Percentiles rank a stretch among this genome's conserved stretches.
Evolutionary conservation across 2,797 vertebrate genomes (phyloP).

Genomic region (Melanotaenia parkinsoni): DNA sequence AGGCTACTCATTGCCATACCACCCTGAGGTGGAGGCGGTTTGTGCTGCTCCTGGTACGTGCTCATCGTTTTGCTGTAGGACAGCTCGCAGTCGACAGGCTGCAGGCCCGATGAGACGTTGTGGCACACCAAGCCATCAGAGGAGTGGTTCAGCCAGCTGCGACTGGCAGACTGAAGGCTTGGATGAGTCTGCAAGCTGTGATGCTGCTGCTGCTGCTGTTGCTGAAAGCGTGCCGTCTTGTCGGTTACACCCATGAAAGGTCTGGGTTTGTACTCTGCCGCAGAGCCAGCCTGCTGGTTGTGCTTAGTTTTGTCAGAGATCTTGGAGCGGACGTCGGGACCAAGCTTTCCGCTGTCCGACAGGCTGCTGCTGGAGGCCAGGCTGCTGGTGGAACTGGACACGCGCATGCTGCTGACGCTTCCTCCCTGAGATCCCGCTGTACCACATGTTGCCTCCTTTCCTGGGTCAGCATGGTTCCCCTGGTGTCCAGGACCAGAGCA

Average conservation of each 20-base stretch:
- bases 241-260: constrained; percentile 98
- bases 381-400: constrained; percentile 90
- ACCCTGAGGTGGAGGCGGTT: constrained; percentile 75
- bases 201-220: constrained; percentile 56
- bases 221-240: constrained; percentile 91
- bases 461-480: constrained; percentile 62
- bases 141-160: constrained; percentile 87
- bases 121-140: constrained; percentile 79
- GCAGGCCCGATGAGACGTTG: constrained; percentile 65
- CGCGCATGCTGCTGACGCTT: constrained; percentile 77
- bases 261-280: constrained; percentile 88
- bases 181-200: constrained; percentile 65
- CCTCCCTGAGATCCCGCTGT: constrained; percentile 64
- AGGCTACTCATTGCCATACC: constrained; percentile 71
- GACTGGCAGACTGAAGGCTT: constrained; percentile 62
- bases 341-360: constrained; percentile 88
- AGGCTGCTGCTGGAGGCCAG: constrained; percentile 89
- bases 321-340: constrained; percentile 89
- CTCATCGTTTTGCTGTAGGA: constrained; percentile 79
- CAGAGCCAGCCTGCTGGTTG: constrained; percentile 67
- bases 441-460: constrained; percentile 62
- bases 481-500: constrained; percentile 57
- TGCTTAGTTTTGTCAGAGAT: constrained; percentile 81
- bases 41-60: constrained; percentile 83
- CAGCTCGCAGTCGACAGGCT: constrained; percentile 81